Percentiles rank a stretch among this genome's conserved stretches.
These are phyloP conservation scores for Octopus sinensis DNA, from an alignment of 1,140 invertebrate genomes.

Conservation along the genomic window DNA sequence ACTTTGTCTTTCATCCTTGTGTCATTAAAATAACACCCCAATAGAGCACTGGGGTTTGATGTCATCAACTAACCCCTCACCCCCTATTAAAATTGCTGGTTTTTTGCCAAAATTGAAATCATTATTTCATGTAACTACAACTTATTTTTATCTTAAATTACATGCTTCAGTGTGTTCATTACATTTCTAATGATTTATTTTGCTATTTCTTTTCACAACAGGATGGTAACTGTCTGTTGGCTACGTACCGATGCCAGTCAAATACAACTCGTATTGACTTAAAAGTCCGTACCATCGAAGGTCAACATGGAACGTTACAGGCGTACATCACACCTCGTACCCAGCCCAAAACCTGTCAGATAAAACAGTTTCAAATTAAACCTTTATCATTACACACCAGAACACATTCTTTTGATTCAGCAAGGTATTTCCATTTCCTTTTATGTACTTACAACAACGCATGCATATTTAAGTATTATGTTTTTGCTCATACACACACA, in stretches of 20 bases:
- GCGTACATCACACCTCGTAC: constrained; percentile 78
- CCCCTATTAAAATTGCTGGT: too few species aligned
- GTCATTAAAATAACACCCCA: too few species aligned
- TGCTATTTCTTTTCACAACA: constrained; percentile 43
- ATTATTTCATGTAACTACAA: too few species aligned
- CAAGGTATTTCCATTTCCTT: constrained; percentile 50
- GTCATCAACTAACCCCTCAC: too few species aligned
- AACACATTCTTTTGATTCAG: constrained; percentile 65
- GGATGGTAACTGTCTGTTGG: constrained; percentile 74
- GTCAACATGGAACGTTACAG: constrained; percentile 72
- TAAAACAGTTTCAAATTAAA: constrained; percentile 68
- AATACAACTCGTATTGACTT: constrained; percentile 82
- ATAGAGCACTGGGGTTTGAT: too few species aligned
- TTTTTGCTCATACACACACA: too few species aligned
- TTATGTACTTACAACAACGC: too few species aligned
- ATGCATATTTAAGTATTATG: too few species aligned
- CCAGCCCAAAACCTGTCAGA: constrained; percentile 74
- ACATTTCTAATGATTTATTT: neutral
- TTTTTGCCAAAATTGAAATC: too few species aligned
- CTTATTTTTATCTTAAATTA: too few species aligned
- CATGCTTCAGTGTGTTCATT: too few species aligned
- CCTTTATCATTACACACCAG: constrained; percentile 74
- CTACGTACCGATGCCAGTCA: constrained; percentile 81
- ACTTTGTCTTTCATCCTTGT: too few species aligned
- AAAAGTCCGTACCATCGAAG: constrained; percentile 73